These are phyloP conservation scores for Carlito syrichta DNA, from an alignment of 2,113 vertebrate genomes.

Conservation along the genomic window DNA sequence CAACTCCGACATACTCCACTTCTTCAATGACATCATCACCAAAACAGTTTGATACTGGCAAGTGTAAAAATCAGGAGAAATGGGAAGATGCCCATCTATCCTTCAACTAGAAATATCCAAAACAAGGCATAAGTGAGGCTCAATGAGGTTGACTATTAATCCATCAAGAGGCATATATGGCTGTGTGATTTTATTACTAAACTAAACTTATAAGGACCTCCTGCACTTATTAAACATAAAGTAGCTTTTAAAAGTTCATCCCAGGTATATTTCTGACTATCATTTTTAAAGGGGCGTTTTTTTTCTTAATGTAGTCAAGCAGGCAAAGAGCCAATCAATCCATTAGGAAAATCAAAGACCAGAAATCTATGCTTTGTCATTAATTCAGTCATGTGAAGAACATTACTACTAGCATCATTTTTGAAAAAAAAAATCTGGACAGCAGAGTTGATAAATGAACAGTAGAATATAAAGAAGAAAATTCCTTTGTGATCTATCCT, in stretches of 20 bases:
- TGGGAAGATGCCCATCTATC: not conserved
- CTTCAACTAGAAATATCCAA: not conserved
- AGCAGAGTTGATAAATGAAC: slow-evolving; percentile 14
- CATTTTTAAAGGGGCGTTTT: slow-evolving; percentile 47
- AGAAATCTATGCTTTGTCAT: slow-evolving; percentile 70
- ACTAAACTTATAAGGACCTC: slow-evolving; percentile 33
- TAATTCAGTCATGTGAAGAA: slow-evolving; percentile 48
- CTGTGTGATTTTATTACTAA: slow-evolving; percentile 41
- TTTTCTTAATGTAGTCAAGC: slow-evolving; percentile 62
- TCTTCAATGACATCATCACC: not conserved
- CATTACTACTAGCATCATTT: slow-evolving; percentile 10
- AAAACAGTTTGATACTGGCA: not conserved
- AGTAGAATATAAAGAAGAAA: not conserved
- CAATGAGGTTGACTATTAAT: slow-evolving; percentile 5
- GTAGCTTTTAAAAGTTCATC: slow-evolving; percentile 73
- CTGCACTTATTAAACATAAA: slow-evolving; percentile 69
- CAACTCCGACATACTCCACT: not conserved
- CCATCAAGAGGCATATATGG: not conserved
- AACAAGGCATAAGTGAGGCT: not conserved
- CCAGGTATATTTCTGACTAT: slow-evolving; percentile 65
- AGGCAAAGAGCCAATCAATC: slow-evolving; percentile 73
- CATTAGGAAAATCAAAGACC: slow-evolving; percentile 74
- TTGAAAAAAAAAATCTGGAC: not conserved
- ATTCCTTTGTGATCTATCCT: not conserved
- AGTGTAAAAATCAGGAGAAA: not conserved